Conservation (phyloP, 2,888 invertebrate species). For the Ormia ochracea region DNA sequence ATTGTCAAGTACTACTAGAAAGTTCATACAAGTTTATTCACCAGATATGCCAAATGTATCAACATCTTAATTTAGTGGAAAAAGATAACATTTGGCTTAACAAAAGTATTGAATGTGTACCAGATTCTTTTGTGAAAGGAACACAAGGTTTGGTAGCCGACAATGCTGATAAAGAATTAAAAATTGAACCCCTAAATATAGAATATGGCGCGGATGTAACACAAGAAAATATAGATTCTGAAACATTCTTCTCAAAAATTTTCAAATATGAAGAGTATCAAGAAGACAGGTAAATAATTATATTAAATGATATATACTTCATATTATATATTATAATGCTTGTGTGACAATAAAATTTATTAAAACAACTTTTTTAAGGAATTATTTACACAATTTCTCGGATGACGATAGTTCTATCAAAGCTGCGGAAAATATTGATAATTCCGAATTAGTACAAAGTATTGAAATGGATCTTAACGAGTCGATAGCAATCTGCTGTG, state of each 20-base stretch:
- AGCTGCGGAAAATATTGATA: conserved; percentile 18
- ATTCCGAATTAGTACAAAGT: conserved; percentile 25
- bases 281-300: conserved; percentile 32
- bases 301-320: not conserved
- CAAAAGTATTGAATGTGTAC: conserved; percentile 40
- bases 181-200: conserved; percentile 28
- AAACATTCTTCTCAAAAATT: not conserved
- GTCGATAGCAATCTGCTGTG: conserved; percentile 42
- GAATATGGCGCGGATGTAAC: not conserved
- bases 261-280: not conserved
- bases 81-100: not conserved
- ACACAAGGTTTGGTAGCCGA: not conserved
- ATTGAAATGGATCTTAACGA: not conserved
- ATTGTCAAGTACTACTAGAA: conserved; percentile 30
- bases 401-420: conserved; percentile 14
- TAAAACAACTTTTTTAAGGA: not conserved
- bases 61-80: not conserved
- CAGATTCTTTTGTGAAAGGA: conserved; percentile 44
- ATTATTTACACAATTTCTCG: not conserved
- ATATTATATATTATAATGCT: too few species aligned
- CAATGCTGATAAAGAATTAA: not conserved
- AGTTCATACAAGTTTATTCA: conserved; percentile 34
- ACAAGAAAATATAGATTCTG: conserved; percentile 13
- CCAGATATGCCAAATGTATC: conserved; percentile 2
- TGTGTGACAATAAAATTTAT: too few species aligned